Conservation (phyloP, 2,888 invertebrate species). For the Lydus trimaculatus region DNA sequence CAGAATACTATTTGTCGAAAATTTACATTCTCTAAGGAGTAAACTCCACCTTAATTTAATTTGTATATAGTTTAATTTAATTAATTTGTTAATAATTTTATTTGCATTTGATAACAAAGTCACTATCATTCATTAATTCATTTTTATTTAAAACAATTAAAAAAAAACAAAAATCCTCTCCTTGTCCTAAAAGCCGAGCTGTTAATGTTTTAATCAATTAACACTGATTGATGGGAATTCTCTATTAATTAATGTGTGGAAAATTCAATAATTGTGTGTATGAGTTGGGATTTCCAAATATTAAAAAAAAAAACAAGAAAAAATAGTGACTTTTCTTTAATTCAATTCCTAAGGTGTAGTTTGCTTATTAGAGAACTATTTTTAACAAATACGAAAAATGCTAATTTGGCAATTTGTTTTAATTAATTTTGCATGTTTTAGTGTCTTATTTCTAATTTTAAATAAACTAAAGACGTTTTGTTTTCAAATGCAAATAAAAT, state of each 20-base stretch:
- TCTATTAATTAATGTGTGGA: constrained; percentile 13
- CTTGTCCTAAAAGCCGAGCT: no score
- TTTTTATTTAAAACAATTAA: constrained; percentile 7
- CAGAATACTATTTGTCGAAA: constrained; percentile 4
- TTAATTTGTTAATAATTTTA: constrained; percentile 45
- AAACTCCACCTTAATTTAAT: constrained; percentile 61
- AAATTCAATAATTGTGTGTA: neutral
- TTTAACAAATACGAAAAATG: constrained; percentile 34
- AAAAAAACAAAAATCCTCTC: neutral
- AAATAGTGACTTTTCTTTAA: constrained; percentile 30
- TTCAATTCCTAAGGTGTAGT: constrained; percentile 61
- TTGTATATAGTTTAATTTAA: constrained; percentile 25
- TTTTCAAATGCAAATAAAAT: constrained; percentile 48
- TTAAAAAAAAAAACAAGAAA: neutral
- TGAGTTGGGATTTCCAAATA: no score
- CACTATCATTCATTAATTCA: constrained; percentile 28
- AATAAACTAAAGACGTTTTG: constrained; percentile 24
- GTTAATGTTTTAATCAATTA: constrained; percentile 30
- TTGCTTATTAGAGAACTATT: constrained; percentile 57
- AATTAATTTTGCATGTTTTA: constrained; percentile 32
- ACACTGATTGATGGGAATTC: constrained; percentile 22
- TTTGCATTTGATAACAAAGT: constrained; percentile 55
- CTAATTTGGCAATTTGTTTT: constrained; percentile 32
- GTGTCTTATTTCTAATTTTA: constrained; percentile 28
- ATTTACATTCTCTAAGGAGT: constrained; percentile 56